These are phyloP conservation scores for Riparia riparia DNA, from an alignment of 2,113 vertebrate genomes.

Conservation along the genomic window DNA sequence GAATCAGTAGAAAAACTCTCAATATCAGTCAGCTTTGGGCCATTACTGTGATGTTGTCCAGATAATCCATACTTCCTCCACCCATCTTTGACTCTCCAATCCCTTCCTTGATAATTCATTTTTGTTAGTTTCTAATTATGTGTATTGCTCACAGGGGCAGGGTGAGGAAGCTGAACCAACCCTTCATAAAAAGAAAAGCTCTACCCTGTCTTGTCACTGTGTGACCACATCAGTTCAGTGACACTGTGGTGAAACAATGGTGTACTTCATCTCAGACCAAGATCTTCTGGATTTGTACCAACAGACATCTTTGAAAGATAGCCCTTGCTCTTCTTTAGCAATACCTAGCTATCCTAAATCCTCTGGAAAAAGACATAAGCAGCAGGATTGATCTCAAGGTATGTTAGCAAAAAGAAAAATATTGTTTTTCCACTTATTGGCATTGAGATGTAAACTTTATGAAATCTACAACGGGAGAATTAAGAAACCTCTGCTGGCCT, in stretches of 20 bases:
- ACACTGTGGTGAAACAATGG: not conserved
- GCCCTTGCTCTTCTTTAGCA: not conserved
- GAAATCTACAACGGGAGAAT: not conserved
- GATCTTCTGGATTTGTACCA: not conserved
- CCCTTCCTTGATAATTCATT: not conserved
- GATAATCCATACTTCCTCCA: not conserved
- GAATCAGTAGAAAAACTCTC: not conserved
- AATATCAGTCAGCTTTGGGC: not conserved
- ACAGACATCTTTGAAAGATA: not conserved
- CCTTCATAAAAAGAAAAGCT: not conserved
- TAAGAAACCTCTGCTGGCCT: not conserved
- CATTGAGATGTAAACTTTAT: not conserved
- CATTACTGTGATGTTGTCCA: not conserved
- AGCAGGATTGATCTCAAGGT: conserved; percentile 1
- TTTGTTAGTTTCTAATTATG: conserved; percentile 22
- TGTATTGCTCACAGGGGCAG: not conserved
- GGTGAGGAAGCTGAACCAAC: not conserved
- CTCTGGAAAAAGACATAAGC: not conserved
- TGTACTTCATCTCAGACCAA: not conserved
- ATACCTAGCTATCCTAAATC: not conserved
- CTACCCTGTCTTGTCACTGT: not conserved
- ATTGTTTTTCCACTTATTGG: not conserved
- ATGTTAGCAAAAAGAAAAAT: not conserved
- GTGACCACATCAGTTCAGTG: not conserved
- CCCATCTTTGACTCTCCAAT: not conserved